Percentiles rank a stretch among this genome's conserved stretches.
phyloP scores from a whole-genome alignment of 2,888 invertebrate species.

The Synanthedon vespiformis region DNA sequence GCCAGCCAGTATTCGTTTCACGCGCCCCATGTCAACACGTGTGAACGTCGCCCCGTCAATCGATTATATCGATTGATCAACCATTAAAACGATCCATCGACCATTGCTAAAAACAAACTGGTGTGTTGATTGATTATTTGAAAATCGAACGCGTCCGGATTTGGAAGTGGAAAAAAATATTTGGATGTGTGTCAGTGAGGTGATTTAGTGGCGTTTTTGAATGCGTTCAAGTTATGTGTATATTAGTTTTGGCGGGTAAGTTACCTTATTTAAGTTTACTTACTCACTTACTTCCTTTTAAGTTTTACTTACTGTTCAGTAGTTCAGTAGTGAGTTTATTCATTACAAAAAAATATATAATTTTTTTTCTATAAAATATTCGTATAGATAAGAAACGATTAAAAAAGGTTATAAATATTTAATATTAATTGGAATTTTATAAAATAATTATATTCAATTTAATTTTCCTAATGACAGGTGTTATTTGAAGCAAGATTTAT shows the following conservation, averaged over 20 bases:
- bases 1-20: constrained; percentile 27
- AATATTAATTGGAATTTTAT: too few relatives aligned
- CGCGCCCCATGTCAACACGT: constrained; percentile 56
- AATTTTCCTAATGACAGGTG: too few relatives aligned
- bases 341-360: too few relatives aligned
- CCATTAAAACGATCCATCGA: neutral
- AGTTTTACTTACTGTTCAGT: too few relatives aligned
- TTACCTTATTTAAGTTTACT: neutral
- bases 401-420: too few relatives aligned
- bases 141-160: neutral
- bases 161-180: neutral
- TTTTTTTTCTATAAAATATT: too few relatives aligned
- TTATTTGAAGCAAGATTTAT: too few relatives aligned
- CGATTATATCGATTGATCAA: neutral
- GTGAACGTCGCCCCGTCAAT: constrained; percentile 3
- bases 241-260: neutral
- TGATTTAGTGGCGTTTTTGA: neutral
- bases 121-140: neutral
- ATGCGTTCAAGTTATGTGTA: neutral
- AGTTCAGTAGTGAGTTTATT: too few relatives aligned
- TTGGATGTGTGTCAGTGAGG: neutral
- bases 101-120: neutral
- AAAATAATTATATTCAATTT: too few relatives aligned
- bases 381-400: too few relatives aligned
- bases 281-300: too few relatives aligned